Evolutionary conservation across 2,888 invertebrate species (phyloP).

Genomic region (Dasysyrphus albostriatus): DNA sequence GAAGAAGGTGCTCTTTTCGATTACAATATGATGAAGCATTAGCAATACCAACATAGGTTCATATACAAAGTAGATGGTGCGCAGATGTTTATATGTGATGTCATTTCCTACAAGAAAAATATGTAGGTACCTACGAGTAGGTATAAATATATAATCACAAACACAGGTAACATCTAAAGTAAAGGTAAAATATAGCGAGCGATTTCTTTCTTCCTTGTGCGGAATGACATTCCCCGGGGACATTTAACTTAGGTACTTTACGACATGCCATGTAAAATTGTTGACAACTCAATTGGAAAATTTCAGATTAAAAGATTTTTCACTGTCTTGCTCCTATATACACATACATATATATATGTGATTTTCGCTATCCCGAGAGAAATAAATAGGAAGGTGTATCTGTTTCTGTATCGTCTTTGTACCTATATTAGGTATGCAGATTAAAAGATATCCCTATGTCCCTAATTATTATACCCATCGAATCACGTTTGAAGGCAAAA

Average conservation of each 20-base stretch:
- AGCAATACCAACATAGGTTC: conserved; percentile 12
- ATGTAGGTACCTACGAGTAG: too few species aligned
- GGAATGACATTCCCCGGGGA: conserved; percentile 55
- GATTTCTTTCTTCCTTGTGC: conserved; percentile 11
- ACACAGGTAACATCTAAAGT: conserved; percentile 2
- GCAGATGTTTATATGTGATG: conserved; percentile 13
- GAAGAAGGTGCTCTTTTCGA: conserved; percentile 61
- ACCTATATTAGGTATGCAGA: conserved; percentile 4
- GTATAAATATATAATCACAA: conserved; percentile 16
- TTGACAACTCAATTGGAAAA: conserved; percentile 73
- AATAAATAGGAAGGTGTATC: background rate
- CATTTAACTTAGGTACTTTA: conserved; percentile 69
- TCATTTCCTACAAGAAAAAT: conserved; percentile 32
- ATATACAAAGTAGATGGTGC: background rate
- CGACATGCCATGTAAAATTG: conserved; percentile 67
- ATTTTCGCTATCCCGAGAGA: background rate
- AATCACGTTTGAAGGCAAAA: conserved; percentile 39
- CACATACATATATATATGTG: background rate
- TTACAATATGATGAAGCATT: conserved; percentile 60
- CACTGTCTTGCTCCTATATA: background rate
- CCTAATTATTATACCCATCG: conserved; percentile 49
- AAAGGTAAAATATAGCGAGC: background rate
- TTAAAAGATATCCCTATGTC: conserved; percentile 39
- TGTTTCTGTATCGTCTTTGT: background rate
- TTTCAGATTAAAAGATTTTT: conserved; percentile 52